Percentiles rank a stretch among this genome's conserved stretches.
Evolutionary conservation across 2,888 invertebrate genomes (phyloP).

Genomic region (Adelognathus sp.): DNA sequence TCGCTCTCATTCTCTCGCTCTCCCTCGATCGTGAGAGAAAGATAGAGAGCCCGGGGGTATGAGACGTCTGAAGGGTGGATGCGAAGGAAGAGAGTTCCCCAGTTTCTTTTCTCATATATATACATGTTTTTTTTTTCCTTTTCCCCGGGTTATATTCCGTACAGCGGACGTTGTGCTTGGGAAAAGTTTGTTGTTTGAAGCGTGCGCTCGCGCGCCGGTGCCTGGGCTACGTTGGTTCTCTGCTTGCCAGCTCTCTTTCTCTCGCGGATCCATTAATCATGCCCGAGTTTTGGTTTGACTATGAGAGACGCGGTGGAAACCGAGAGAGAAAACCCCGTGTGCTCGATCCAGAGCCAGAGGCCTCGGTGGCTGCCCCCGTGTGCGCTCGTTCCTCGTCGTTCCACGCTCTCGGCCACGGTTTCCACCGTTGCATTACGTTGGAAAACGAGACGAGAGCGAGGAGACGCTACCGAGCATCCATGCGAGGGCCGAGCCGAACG

Average conservation of each 20-base stretch:
- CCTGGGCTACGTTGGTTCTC: slow-evolving; percentile 64
- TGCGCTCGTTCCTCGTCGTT: slow-evolving; percentile 65
- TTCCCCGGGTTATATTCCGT: slow-evolving; percentile 71
- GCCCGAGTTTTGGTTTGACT: slow-evolving; percentile 71
- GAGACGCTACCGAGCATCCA: too few species aligned
- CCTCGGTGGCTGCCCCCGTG: slow-evolving; percentile 12
- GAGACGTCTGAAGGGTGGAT: slow-evolving; percentile 80
- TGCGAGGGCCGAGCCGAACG: too few species aligned
- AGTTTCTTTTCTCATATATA: slow-evolving; percentile 79
- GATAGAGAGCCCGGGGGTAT: slow-evolving; percentile 74
- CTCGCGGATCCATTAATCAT: slow-evolving; percentile 68
- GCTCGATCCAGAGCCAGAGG: slow-evolving; percentile 25
- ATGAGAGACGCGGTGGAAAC: slow-evolving; percentile 61
- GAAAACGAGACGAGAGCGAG: neutral
- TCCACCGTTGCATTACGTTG: slow-evolving; percentile 44
- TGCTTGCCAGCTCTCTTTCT: slow-evolving; percentile 56
- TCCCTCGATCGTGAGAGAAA: too few species aligned
- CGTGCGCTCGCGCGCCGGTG: slow-evolving; percentile 50
- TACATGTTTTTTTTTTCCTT: too few species aligned
- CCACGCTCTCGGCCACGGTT: slow-evolving; percentile 74
- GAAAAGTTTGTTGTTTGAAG: slow-evolving; percentile 85
- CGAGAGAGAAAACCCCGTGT: slow-evolving; percentile 76
- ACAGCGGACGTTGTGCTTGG: slow-evolving; percentile 82
- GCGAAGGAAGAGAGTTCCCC: slow-evolving; percentile 80
- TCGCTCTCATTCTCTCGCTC: too few species aligned